These are phyloP conservation scores for Sinonovacula constricta DNA, from an alignment of 1,140 invertebrate species.

Conservation along the genomic window DNA sequence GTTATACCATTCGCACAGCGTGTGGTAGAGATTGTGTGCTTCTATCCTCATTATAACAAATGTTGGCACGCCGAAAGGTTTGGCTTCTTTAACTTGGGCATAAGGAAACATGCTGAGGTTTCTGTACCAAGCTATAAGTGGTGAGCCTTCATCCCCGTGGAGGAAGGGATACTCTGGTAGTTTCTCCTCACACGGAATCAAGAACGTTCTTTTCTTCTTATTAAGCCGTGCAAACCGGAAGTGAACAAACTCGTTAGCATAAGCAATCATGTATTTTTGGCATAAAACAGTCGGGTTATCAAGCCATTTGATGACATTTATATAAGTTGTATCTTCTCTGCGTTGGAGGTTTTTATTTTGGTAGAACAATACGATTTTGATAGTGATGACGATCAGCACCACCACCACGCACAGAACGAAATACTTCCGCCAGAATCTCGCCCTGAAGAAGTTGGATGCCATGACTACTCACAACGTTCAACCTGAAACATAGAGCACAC, in stretches of 20 bases:
- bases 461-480: too few relatives aligned
- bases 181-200: conserved; percentile 34
- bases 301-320: conserved; percentile 5
- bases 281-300: conserved; percentile 10
- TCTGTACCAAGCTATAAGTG: conserved; percentile 11
- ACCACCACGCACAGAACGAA: too few relatives aligned
- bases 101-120: neutral
- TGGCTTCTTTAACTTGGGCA: neutral
- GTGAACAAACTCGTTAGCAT: conserved; percentile 30
- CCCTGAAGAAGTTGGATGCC: too few relatives aligned
- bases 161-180: conserved; percentile 12
- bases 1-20: conserved; percentile 46
- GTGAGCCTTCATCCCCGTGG: conserved; percentile 18
- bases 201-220: conserved; percentile 10
- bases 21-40: conserved; percentile 45
- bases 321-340: neutral
- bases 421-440: too few relatives aligned
- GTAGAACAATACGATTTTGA: too few relatives aligned
- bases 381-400: too few relatives aligned
- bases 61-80: neutral
- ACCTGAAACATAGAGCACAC: too few relatives aligned
- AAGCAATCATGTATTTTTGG: conserved; percentile 15
- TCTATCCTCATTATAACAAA: conserved; percentile 37
- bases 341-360: too few relatives aligned
- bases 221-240: conserved; percentile 11